phyloP scores from a whole-genome alignment of 2,113 vertebrate genomes.

The Dipodomys merriami region DNA sequence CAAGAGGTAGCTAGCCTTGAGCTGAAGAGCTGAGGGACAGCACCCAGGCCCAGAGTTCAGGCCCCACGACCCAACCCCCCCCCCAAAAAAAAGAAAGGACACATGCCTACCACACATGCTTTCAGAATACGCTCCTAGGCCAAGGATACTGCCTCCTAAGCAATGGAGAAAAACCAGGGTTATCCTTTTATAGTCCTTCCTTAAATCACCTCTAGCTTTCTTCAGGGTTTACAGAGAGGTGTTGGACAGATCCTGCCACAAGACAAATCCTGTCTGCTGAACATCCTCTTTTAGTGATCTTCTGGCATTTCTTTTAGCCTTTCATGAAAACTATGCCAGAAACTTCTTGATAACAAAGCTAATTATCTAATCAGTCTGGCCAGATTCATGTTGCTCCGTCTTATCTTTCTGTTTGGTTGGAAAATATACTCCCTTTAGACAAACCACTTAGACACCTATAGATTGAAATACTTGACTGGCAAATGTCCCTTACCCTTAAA shows the following conservation, averaged over 20 bases:
- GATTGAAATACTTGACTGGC: background rate
- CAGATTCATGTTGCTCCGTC: background rate
- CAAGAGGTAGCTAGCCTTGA: too few relatives aligned
- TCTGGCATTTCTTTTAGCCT: slow-evolving; percentile 47
- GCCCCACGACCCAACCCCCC: too few relatives aligned
- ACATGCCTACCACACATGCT: background rate
- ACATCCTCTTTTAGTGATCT: slow-evolving; percentile 44
- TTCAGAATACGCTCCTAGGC: background rate
- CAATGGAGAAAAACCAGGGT: background rate
- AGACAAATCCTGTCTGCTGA: background rate
- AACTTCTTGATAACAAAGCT: slow-evolving; percentile 57
- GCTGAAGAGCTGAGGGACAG: too few relatives aligned
- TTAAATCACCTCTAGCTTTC: background rate
- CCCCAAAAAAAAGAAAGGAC: background rate
- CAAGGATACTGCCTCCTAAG: background rate
- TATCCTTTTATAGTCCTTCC: background rate
- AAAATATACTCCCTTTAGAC: background rate
- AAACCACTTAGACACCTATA: slow-evolving; percentile 4
- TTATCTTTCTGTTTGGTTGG: slow-evolving; percentile 29
- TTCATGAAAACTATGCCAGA: slow-evolving; percentile 41
- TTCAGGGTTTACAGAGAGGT: background rate
- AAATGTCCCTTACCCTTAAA: background rate
- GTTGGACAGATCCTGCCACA: background rate
- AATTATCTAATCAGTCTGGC: background rate
- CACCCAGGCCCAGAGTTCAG: too few relatives aligned